phyloP scores from a whole-genome alignment of 2,888 invertebrate species.

The Synergus laeviventris region DNA sequence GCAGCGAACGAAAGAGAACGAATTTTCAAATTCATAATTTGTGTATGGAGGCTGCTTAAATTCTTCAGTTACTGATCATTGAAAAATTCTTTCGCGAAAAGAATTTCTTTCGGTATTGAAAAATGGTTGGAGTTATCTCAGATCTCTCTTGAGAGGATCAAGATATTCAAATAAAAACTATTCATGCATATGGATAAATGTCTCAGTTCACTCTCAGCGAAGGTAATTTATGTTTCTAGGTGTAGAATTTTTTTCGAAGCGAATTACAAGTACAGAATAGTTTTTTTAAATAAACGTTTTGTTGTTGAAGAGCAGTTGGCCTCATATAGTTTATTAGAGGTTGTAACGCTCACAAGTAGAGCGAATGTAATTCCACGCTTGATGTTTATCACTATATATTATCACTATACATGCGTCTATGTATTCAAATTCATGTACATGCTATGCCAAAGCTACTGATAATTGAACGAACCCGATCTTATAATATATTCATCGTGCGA shows the following conservation, averaged over 20 bases:
- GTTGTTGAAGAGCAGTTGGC: not conserved
- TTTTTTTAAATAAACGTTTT: not conserved
- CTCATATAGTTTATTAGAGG: not conserved
- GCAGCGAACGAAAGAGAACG: too few relatives aligned
- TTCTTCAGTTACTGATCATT: slow-evolving; percentile 11
- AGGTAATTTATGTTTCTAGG: too few relatives aligned
- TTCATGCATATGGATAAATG: not conserved
- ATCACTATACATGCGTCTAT: not conserved
- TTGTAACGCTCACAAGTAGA: not conserved
- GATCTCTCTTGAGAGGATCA: not conserved
- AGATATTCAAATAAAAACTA: not conserved
- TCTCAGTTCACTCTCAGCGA: too few relatives aligned
- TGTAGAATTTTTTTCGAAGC: too few relatives aligned
- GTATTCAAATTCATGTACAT: not conserved
- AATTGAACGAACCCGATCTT: not conserved
- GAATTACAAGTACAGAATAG: too few relatives aligned
- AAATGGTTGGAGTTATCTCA: not conserved
- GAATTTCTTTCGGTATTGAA: not conserved
- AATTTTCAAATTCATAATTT: slow-evolving; percentile 35
- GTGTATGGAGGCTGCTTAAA: slow-evolving; percentile 5
- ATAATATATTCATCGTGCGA: not conserved
- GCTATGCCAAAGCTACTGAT: not conserved
- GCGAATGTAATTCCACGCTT: not conserved
- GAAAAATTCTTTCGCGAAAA: slow-evolving; percentile 19
- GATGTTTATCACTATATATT: not conserved